Evolutionary conservation across 23 tunicate species (phyloP), one percentile per base, ranked within the genome.

Genomic region (Ascidia mentula): DNA sequence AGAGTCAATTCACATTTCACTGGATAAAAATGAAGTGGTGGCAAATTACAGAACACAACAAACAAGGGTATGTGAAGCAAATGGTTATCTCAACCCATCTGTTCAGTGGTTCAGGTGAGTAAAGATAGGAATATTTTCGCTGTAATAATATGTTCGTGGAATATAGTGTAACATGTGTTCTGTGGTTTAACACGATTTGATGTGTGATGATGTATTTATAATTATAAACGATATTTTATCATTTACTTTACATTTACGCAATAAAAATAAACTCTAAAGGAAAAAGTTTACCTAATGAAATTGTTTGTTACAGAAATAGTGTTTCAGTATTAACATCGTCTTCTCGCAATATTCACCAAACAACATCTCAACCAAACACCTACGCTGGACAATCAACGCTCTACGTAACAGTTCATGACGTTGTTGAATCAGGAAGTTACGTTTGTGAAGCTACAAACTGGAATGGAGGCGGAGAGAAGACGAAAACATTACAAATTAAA

Each of bases 391-490:
- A 28, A 53, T 53, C 65, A 20, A 28, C 24, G 65, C 65, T 53
- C 24, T 28, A 28, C 24, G 65, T 53, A 53, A 53, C 7, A 3
- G 24, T 53, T 53, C 4, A 28, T 5, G 65, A 53, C 65, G 65
- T 53, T 6, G 13, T 28, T 53, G 65, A 53, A 53, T 53, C 65
- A 53, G 65, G 65, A 9, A 9, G 24, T 53, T 53, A 53, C 24
- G 65, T 53, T 53, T 53, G 65, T 53, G 65, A 53, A 53, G 65
- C 65, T 9, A 53, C 65, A 53, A 53, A 53, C 65, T 53, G 65
- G 65, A 53, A 53, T 9, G 65, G 65, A 20, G 65, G 12, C 24
- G 65, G 65, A 53, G 13, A 5, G 13, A 53, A 9, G 24, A 53
- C 65, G 13, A 53, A 53, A 28, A 53, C 65, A 3, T 53, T 53